Conservation (phyloP, 2,113 vertebrate species). For the Neogale vison region DNA sequence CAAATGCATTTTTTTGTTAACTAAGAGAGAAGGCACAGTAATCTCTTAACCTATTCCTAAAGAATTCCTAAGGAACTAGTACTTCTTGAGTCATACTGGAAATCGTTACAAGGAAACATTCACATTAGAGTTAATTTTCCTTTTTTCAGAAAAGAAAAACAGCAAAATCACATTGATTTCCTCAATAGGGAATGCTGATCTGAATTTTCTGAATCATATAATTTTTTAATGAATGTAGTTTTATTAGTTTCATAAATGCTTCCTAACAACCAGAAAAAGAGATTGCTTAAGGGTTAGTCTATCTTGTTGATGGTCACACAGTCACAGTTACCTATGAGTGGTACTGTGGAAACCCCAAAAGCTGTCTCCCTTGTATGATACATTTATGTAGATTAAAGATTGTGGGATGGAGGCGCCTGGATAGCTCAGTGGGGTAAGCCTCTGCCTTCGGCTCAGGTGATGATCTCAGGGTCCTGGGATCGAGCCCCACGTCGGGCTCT, state of each 20-base stretch:
- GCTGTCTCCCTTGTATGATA: background rate
- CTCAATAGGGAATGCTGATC: background rate
- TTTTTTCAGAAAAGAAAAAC: background rate
- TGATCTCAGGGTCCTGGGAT: too few relatives aligned
- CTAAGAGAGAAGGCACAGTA: background rate
- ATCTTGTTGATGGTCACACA: background rate
- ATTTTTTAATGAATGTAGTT: background rate
- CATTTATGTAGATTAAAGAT: slow-evolving; percentile 27
- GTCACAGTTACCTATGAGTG: background rate
- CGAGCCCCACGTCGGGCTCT: too few relatives aligned
- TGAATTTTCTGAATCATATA: background rate
- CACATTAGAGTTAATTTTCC: background rate
- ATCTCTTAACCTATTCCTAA: background rate
- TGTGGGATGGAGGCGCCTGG: background rate
- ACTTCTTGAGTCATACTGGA: background rate
- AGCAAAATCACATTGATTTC: slow-evolving; percentile 8
- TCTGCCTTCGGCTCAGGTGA: too few relatives aligned
- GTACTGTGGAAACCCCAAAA: background rate
- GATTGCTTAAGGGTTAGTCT: background rate
- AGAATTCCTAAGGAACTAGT: background rate
- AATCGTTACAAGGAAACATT: slow-evolving; percentile 14
- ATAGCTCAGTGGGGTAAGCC: too few relatives aligned
- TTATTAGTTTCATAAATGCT: background rate
- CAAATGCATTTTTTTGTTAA: background rate
- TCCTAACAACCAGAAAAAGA: background rate